Conservation (phyloP, 2,888 invertebrate genomes). For the Willowsia nigromaculata region DNA sequence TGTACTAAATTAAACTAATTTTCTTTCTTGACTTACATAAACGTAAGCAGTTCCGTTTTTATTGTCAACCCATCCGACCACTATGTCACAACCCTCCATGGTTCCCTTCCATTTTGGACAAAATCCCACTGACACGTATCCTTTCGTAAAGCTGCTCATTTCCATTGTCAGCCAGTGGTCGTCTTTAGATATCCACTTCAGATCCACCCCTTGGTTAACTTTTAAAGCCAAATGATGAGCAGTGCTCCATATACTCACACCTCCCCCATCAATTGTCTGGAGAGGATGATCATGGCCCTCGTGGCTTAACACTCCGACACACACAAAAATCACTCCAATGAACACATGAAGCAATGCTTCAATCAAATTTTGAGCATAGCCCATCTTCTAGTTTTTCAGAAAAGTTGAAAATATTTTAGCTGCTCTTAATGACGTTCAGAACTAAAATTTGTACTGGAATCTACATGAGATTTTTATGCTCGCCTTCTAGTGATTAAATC, state of each 20-base stretch:
- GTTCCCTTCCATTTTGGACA: constrained; percentile 74
- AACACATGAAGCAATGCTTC: neutral
- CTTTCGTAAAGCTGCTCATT: constrained; percentile 73
- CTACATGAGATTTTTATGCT: neutral
- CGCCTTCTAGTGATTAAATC: neutral
- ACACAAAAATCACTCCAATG: neutral
- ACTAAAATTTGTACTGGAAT: neutral
- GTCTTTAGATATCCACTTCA: constrained; percentile 71
- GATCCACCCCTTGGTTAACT: constrained; percentile 70
- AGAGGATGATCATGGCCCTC: constrained; percentile 57
- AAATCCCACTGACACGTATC: constrained; percentile 77
- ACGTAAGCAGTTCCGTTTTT: constrained; percentile 55
- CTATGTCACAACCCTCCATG: constrained; percentile 77
- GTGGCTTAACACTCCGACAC: neutral
- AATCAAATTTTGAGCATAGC: too few species aligned
- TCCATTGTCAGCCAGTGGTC: constrained; percentile 72
- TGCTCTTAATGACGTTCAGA: neutral
- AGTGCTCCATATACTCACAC: constrained; percentile 22
- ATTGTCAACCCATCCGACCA: constrained; percentile 76
- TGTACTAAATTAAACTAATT: too few species aligned
- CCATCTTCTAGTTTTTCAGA: neutral
- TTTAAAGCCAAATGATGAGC: constrained; percentile 55
- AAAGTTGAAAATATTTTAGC: neutral
- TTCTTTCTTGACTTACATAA: constrained; percentile 45
- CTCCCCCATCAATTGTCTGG: constrained; percentile 16